Evolutionary conservation across 1,140 invertebrate species (phyloP).

Genomic region (Zeugodacus cucurbitae): DNA sequence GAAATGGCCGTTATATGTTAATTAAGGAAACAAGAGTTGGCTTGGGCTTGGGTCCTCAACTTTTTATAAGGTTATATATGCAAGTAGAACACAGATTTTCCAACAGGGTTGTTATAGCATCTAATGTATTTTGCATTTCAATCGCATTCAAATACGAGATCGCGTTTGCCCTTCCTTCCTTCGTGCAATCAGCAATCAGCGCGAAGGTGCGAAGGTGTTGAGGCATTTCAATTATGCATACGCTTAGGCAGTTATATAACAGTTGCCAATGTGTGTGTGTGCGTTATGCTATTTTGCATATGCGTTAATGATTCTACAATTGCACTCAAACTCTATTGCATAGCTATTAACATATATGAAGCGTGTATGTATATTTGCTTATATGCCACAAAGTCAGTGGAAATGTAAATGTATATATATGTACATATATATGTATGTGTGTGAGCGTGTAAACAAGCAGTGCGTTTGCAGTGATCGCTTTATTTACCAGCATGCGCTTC

Average conservation of each 20-base stretch:
- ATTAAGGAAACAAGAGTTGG: too few species aligned
- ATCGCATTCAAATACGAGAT: background rate
- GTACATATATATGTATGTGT: background rate
- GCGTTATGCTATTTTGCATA: background rate
- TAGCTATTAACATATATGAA: background rate
- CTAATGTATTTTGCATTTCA: background rate
- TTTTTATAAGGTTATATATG: too few species aligned
- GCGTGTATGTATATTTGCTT: background rate
- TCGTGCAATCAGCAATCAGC: conserved; percentile 15
- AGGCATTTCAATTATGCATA: conserved; percentile 6
- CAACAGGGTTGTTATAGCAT: background rate
- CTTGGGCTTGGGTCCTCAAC: too few species aligned
- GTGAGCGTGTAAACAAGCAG: background rate
- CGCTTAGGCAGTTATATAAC: background rate
- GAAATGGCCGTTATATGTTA: too few species aligned
- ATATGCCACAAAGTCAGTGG: background rate
- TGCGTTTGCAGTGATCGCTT: conserved; percentile 7
- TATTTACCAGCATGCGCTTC: background rate
- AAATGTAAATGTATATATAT: too few species aligned
- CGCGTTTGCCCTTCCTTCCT: background rate
- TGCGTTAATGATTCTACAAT: background rate
- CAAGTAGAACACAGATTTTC: background rate
- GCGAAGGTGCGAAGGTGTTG: conserved; percentile 19
- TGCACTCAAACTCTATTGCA: background rate
- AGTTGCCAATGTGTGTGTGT: background rate